phyloP scores from a whole-genome alignment of 2,113 vertebrate species.

The Tachysurus fulvidraco region DNA sequence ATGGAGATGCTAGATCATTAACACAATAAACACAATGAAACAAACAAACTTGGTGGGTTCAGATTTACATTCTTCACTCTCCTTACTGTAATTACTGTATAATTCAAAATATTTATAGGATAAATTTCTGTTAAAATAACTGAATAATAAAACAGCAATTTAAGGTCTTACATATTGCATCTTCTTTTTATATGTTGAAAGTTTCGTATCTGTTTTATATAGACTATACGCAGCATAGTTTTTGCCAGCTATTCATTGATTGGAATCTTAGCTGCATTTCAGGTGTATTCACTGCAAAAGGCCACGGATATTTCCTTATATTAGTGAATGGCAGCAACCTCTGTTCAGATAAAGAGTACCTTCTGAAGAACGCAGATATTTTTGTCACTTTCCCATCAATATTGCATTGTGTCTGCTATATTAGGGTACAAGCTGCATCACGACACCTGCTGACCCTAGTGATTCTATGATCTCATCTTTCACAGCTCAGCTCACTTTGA shows the following conservation, averaged over 20 bases:
- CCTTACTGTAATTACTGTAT: not conserved
- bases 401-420: conserved; percentile 42
- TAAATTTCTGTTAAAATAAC: not conserved
- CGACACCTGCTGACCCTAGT: conserved; percentile 12
- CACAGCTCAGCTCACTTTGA: not conserved
- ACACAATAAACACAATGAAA: not conserved
- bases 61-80: not conserved
- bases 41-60: not conserved
- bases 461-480: conserved; percentile 34
- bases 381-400: conserved; percentile 26
- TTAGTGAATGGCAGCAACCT: not conserved
- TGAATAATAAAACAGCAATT: not conserved
- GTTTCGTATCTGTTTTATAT: not conserved
- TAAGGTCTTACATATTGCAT: not conserved
- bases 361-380: conserved; percentile 1
- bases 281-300: not conserved
- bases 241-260: not conserved
- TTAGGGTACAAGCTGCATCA: conserved; percentile 28
- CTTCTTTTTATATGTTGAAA: not conserved
- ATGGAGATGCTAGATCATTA: not conserved
- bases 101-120: not conserved
- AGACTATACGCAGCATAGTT: not conserved
- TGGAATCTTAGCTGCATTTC: not conserved
- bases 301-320: not conserved
- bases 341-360: not conserved